A percentile compares a stretch with the other conserved stretches of the same genome.
These are phyloP conservation scores for Ivindomyrus marchei DNA, from an alignment of 2,113 vertebrate genomes.

Conservation along the genomic window DNA sequence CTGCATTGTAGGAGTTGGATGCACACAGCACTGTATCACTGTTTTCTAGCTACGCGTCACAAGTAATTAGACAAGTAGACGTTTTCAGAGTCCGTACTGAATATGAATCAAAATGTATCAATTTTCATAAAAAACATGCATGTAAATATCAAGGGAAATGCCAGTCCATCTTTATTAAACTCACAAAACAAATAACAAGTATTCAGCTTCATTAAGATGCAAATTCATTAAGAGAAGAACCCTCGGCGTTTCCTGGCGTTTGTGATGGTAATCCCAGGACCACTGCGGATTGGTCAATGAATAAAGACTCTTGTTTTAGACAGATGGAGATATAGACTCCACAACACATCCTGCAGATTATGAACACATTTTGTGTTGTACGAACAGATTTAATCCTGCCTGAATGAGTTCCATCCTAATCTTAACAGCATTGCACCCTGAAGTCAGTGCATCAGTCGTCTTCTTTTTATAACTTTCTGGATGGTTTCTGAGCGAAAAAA, in stretches of 20 bases:
- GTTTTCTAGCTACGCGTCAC: neutral
- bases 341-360: neutral
- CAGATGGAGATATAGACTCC: neutral
- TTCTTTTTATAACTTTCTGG: neutral
- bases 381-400: neutral
- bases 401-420: neutral
- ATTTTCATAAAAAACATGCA: neutral
- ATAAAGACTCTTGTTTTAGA: neutral
- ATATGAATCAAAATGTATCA: neutral
- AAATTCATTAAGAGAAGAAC: neutral
- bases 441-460: neutral
- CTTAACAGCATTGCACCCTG: neutral
- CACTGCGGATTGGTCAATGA: neutral
- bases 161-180: neutral
- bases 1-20: neutral
- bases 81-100: neutral
- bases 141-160: neutral
- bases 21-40: neutral
- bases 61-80: neutral
- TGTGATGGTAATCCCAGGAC: neutral
- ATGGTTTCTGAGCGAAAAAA: neutral
- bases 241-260: neutral
- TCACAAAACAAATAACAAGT: neutral
- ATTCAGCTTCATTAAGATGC: neutral
- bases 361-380: neutral